Evolutionary conservation across 2,888 invertebrate genomes (phyloP), one percentile per base, ranked within the genome.

Genomic region (Phortica okadai): DNA sequence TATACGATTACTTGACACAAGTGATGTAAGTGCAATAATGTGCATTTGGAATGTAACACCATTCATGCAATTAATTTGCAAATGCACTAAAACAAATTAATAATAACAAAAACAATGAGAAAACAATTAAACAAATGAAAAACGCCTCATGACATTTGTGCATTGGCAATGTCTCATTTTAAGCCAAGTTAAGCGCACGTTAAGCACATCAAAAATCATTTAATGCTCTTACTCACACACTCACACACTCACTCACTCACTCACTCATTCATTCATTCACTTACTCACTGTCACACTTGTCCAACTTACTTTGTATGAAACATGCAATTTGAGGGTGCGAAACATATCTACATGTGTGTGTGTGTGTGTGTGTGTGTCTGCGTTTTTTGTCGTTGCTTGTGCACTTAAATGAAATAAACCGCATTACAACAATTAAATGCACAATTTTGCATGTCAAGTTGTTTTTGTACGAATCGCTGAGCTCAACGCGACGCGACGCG

Each of bases 391-490:
- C 8, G 33, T 10, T 41, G 41, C 33, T 42, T 64, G 64, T 64
- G 41, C 64, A 41, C 41, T 25, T 64, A 14, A 41, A 64, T 64
- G 33, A 64, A 64, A 64, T 64, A 64, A 64, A 64, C 41, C 64
- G 64, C 41, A 64, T 64, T 64, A 64, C 33, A 64, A 64, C 64
- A 64, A 64, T 64, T 64, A 64, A 64, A 64, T 64, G 64, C 64
- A 64, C 64, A 64, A 64, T 64, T 64, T 64, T 41, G 64, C 64
- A 64, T 64, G 64, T 64, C 64, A 64, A n/a, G 41, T 64, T 64
- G 14, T 64, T 41, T 54, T 11, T 25, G 33, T 4, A 33, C 33
- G 33, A 33, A 33, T 33, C 33, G 33, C 33, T 33, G 33, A 33
- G 33, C 33, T 33, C 33, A 5, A 33, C 33, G 33, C 33, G 33